These are phyloP conservation scores for Coleophora flavipennella DNA, from an alignment of 2,888 invertebrate species.

Conservation along the genomic window DNA sequence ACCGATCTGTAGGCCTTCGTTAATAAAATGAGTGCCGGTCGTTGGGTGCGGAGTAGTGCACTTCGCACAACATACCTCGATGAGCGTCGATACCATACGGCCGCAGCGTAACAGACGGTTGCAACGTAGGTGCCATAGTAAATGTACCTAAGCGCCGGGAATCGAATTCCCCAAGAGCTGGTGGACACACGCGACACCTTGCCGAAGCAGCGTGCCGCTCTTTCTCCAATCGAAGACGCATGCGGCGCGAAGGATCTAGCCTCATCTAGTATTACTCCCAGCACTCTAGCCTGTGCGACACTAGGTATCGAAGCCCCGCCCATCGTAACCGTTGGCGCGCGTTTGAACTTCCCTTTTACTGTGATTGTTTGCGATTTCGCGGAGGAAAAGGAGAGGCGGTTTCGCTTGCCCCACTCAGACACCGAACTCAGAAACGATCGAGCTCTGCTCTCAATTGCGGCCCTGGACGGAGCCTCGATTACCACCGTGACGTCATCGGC, in stretches of 20 bases:
- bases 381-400: slow-evolving; percentile 16
- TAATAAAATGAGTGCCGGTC: slow-evolving; percentile 6
- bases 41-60: not conserved
- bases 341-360: too few species aligned
- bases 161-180: slow-evolving; percentile 19
- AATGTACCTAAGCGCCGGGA: slow-evolving; percentile 11
- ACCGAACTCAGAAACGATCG: slow-evolving; percentile 2
- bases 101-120: slow-evolving; percentile 14
- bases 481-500: not conserved
- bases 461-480: not conserved
- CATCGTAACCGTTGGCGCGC: too few species aligned
- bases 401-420: slow-evolving; percentile 11
- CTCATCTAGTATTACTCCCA: slow-evolving; percentile 16
- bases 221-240: slow-evolving; percentile 12
- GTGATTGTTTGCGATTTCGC: slow-evolving; percentile 13
- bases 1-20: slow-evolving; percentile 10
- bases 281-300: slow-evolving; percentile 14
- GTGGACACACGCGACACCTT: slow-evolving; percentile 20
- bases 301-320: too few species aligned
- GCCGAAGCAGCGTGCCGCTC: slow-evolving; percentile 15
- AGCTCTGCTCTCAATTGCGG: slow-evolving; percentile 1
- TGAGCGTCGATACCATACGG: slow-evolving; percentile 7
- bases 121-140: slow-evolving; percentile 17
- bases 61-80: not conserved
- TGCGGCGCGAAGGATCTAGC: slow-evolving; percentile 8